Percentiles rank a stretch among this genome's conserved stretches.
These are phyloP conservation scores for Acleris literana DNA, from an alignment of 2,888 invertebrate species.

Conservation along the genomic window DNA sequence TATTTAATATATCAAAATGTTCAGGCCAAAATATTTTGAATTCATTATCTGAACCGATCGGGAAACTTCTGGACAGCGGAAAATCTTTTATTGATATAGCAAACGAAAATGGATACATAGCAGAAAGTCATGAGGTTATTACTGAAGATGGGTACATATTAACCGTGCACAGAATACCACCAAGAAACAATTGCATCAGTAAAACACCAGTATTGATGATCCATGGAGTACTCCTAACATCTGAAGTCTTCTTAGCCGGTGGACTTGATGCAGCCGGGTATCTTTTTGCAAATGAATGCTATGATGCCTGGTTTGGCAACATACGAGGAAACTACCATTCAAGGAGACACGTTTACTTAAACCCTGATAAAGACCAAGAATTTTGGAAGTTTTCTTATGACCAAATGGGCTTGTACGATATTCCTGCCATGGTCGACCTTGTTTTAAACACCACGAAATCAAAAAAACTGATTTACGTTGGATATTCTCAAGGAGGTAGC, in stretches of 20 bases:
- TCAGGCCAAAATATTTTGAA: not conserved
- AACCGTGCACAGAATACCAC: conserved; percentile 19
- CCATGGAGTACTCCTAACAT: conserved; percentile 17
- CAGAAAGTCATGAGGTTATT: conserved; percentile 25
- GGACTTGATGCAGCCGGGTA: conserved; percentile 46
- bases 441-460: conserved; percentile 54
- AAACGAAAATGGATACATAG: conserved; percentile 16
- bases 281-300: conserved; percentile 47
- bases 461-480: conserved; percentile 77
- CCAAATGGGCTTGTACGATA: conserved; percentile 89
- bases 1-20: conserved; percentile 3
- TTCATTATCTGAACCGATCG: not conserved
- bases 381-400: conserved; percentile 89
- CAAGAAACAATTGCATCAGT: not conserved
- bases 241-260: conserved; percentile 12
- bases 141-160: conserved; percentile 33
- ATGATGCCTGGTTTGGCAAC: conserved; percentile 46
- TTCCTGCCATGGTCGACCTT: conserved; percentile 85
- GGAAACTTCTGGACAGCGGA: not conserved
- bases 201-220: conserved; percentile 13
- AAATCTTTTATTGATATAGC: conserved; percentile 41
- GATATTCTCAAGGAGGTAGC: conserved; percentile 90
- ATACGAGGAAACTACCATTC: conserved; percentile 62
- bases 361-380: conserved; percentile 58
- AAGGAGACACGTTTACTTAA: conserved; percentile 69